These are phyloP conservation scores for Imbricaverruca yamaguchii DNA, from an alignment of 2,888 invertebrate genomes.

Conservation along the genomic window DNA sequence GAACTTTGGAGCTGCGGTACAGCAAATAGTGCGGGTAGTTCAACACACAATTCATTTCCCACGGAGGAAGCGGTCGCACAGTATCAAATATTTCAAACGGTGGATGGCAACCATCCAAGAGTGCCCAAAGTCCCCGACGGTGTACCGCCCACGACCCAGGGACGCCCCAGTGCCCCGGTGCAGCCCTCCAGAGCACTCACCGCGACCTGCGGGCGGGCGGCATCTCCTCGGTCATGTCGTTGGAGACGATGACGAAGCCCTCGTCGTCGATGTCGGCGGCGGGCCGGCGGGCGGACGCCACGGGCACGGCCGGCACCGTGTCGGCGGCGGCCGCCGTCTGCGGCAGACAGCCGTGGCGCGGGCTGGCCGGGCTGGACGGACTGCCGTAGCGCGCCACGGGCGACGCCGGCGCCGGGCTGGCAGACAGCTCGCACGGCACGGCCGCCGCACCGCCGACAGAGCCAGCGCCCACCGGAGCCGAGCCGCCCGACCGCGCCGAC, in stretches of 20 bases:
- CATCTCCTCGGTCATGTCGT: conserved; percentile 5
- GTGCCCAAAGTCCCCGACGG: no score
- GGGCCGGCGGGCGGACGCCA: conserved; percentile 34
- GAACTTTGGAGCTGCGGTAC: no score
- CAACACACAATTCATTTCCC: no score
- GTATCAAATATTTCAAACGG: no score
- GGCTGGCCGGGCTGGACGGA: not conserved
- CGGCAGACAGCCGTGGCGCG: not conserved
- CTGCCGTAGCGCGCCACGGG: not conserved
- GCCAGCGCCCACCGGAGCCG: not conserved
- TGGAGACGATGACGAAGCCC: conserved; percentile 17
- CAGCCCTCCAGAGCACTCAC: not conserved
- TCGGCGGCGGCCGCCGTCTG: not conserved
- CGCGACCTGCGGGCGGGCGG: not conserved
- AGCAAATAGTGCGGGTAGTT: no score
- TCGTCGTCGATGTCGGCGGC: not conserved
- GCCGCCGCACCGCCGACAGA: not conserved
- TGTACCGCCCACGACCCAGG: no score
- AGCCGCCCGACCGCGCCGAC: conserved; percentile 30
- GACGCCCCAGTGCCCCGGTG: no score
- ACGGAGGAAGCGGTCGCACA: no score
- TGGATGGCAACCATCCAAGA: no score
- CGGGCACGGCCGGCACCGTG: conserved; percentile 19
- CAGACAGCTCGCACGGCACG: not conserved
- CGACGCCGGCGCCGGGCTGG: conserved; percentile 8